These are phyloP conservation scores for Parotocinclus haroldoi DNA, from an alignment of 2,797 vertebrate genomes.

Conservation along the genomic window DNA sequence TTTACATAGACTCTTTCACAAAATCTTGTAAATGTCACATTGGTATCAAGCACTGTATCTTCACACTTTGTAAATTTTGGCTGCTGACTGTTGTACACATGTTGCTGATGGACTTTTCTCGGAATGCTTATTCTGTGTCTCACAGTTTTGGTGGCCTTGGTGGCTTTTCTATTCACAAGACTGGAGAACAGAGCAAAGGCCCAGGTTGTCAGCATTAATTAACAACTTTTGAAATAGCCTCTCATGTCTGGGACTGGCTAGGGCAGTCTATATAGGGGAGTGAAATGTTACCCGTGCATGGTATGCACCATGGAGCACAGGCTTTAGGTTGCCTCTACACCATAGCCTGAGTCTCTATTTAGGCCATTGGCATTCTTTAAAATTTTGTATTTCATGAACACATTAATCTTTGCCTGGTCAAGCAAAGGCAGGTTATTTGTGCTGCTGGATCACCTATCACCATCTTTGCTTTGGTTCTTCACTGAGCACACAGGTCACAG, in stretches of 20 bases:
- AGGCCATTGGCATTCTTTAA: constrained; percentile 50
- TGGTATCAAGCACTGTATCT: constrained; percentile 12
- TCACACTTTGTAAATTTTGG: constrained; percentile 1
- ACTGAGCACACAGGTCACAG: constrained; percentile 15
- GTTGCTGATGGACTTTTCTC: constrained; percentile 10
- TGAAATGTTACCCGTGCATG: constrained; percentile 53
- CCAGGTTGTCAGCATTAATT: constrained; percentile 55
- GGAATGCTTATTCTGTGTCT: constrained; percentile 3
- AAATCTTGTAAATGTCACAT: constrained; percentile 16
- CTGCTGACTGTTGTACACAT: constrained; percentile 16
- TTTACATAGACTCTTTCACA: constrained; percentile 14
- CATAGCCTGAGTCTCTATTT: constrained; percentile 40
- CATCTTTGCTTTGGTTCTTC: constrained; percentile 40
- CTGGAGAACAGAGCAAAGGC: constrained; percentile 21
- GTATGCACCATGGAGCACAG: constrained; percentile 42
- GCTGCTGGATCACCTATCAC: constrained; percentile 44
- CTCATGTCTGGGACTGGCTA: constrained; percentile 26
- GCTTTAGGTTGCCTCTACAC: constrained; percentile 47
- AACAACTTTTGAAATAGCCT: constrained; percentile 59
- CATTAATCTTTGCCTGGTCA: constrained; percentile 50
- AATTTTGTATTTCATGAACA: constrained; percentile 49
- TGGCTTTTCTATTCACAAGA: constrained; percentile 12
- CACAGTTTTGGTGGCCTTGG: constrained; percentile 17
- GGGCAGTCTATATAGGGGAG: constrained; percentile 51
- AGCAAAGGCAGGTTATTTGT: constrained; percentile 33